Evolutionary conservation across 2,888 invertebrate genomes (phyloP).

Genomic region (Panopea generosa): DNA sequence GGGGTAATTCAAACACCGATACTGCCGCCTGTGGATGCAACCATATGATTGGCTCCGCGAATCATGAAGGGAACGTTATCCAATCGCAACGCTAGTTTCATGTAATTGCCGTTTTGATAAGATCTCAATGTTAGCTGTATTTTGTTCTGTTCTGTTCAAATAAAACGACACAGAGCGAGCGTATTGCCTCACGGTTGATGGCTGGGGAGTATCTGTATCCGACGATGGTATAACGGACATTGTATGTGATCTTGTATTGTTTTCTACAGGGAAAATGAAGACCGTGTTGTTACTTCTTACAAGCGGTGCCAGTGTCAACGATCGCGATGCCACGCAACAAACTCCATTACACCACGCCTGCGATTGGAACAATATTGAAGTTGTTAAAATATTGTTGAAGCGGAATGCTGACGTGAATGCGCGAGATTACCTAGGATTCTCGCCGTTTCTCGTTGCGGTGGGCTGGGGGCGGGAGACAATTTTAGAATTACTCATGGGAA

Average conservation of each 20-base stretch:
- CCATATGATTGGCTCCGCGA: no score
- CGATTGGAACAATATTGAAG: conserved; percentile 64
- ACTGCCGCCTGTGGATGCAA: no score
- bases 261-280: conserved; percentile 43
- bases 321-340: conserved; percentile 57
- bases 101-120: no score
- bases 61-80: no score
- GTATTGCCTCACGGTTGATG: no score
- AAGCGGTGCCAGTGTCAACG: conserved; percentile 56
- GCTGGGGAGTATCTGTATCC: no score
- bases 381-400: conserved; percentile 55
- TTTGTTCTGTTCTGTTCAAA: no score
- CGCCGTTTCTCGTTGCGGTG: conserved; percentile 60
- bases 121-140: no score
- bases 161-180: no score
- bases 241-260: background rate
- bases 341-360: conserved; percentile 59
- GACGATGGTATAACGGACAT: no score
- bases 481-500: conserved; percentile 43
- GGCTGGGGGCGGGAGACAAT: conserved; percentile 63
- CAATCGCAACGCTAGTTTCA: no score
- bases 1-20: no score
- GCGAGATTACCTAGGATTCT: conserved; percentile 52
- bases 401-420: conserved; percentile 62
- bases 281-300: conserved; percentile 48